Percentiles rank a stretch among this genome's conserved stretches.
Conservation (phyloP, 2,888 invertebrate genomes). For the Mystacides longicornis region DNA sequence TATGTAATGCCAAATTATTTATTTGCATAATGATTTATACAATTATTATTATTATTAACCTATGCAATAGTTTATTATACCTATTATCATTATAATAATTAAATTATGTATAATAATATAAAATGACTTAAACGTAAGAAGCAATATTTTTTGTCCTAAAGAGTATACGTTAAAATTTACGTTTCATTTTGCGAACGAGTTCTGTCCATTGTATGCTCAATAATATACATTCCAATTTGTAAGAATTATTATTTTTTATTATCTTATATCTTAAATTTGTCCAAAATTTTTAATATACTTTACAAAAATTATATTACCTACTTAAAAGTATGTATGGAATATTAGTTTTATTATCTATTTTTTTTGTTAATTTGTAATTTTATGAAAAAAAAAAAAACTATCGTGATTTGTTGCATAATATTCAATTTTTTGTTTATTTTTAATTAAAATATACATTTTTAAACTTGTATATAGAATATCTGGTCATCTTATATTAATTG, state of each 20-base stretch:
- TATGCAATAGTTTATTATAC: not conserved
- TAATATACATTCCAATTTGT: not conserved
- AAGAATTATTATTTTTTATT: not conserved
- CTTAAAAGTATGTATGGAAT: not conserved
- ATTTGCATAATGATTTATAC: constrained; percentile 5
- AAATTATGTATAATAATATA: not conserved
- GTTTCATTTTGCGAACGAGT: not conserved
- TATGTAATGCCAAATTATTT: constrained; percentile 3
- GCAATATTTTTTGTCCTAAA: not conserved
- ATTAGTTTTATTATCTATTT: not conserved
- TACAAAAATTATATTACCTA: too few relatives aligned
- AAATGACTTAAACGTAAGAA: not conserved
- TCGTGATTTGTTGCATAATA: too few relatives aligned
- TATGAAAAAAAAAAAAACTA: too few relatives aligned
- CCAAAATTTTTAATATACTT: not conserved
- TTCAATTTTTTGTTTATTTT: too few relatives aligned
- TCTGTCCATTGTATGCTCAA: constrained; percentile 2
- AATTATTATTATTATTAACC: not conserved
- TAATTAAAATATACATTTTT: not conserved
- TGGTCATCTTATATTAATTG: constrained; percentile 5
- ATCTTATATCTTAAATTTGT: not conserved
- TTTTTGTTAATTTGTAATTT: not conserved
- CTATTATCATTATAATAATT: too few relatives aligned
- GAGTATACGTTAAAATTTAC: not conserved
- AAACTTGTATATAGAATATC: constrained; percentile 4